Conservation (phyloP, 2,113 vertebrate genomes). For the Rhynchopsitta pachyrhyncha region DNA sequence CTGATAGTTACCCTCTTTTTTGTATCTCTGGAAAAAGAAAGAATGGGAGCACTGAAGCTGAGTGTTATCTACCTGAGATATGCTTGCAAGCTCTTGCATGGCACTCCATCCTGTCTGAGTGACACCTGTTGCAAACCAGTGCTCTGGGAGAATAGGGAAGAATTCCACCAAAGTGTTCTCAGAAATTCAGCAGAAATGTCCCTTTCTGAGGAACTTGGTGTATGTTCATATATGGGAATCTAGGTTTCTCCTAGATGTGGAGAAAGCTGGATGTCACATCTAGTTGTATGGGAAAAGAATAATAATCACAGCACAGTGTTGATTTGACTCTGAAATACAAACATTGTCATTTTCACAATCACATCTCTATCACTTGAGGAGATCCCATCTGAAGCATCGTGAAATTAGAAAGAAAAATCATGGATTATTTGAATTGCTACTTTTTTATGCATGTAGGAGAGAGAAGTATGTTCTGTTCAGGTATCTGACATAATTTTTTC, state of each 20-base stretch:
- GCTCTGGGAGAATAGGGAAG: background rate
- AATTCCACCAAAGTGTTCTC: background rate
- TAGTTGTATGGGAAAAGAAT: background rate
- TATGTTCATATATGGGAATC: background rate
- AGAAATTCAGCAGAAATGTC: background rate
- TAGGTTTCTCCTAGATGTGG: conserved; percentile 18
- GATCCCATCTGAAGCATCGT: background rate
- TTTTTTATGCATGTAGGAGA: conserved; percentile 45
- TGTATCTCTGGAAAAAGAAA: conserved; percentile 10
- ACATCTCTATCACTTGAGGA: conserved; percentile 17
- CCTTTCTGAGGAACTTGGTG: background rate
- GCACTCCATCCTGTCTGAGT: conserved; percentile 56
- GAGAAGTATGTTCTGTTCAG: background rate
- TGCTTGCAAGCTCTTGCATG: conserved; percentile 60
- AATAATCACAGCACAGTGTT: background rate
- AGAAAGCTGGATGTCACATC: conserved; percentile 25
- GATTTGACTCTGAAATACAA: background rate
- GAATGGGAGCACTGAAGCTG: conserved; percentile 23
- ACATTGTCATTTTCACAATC: background rate
- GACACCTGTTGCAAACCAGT: background rate
- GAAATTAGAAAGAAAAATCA: conserved; percentile 44
- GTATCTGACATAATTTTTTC: conserved; percentile 51
- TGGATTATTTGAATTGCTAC: conserved; percentile 25
- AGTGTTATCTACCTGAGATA: background rate
- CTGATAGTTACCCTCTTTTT: conserved; percentile 25